Evolutionary conservation across 2,113 vertebrate genomes (phyloP).

Genomic region (Thamnophis sirtalis): DNA sequence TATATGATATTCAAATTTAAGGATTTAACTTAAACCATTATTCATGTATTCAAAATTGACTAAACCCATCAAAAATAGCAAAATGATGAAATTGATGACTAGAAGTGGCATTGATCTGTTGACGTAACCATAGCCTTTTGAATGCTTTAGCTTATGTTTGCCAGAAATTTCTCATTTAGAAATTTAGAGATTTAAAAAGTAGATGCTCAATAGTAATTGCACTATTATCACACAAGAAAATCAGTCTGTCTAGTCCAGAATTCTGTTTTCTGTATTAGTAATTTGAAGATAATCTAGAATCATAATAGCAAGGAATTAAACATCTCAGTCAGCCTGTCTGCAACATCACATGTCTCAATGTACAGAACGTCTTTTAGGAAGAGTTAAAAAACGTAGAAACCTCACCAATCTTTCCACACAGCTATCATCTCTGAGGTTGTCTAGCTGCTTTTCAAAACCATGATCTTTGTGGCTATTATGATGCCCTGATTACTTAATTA

Average conservation of each 20-base stretch:
- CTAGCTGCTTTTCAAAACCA: not conserved
- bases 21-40: not conserved
- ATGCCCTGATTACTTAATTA: not conserved
- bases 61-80: not conserved
- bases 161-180: not conserved
- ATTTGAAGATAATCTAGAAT: not conserved
- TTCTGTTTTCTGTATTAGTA: not conserved
- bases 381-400: not conserved
- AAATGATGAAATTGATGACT: not conserved
- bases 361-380: not conserved
- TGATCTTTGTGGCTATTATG: not conserved
- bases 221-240: not conserved
- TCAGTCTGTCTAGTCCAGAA: not conserved
- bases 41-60: not conserved
- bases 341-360: not conserved
- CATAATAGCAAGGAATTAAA: not conserved
- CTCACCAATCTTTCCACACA: not conserved
- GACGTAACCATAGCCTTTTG: not conserved
- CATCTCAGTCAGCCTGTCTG: not conserved
- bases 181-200: not conserved
- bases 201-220: not conserved
- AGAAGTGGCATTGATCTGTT: not conserved
- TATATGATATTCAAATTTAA: not conserved
- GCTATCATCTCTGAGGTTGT: not conserved
- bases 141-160: not conserved